These are phyloP conservation scores for Sarcophaga variegata DNA, from an alignment of 2,888 invertebrate species.

Conservation along the genomic window DNA sequence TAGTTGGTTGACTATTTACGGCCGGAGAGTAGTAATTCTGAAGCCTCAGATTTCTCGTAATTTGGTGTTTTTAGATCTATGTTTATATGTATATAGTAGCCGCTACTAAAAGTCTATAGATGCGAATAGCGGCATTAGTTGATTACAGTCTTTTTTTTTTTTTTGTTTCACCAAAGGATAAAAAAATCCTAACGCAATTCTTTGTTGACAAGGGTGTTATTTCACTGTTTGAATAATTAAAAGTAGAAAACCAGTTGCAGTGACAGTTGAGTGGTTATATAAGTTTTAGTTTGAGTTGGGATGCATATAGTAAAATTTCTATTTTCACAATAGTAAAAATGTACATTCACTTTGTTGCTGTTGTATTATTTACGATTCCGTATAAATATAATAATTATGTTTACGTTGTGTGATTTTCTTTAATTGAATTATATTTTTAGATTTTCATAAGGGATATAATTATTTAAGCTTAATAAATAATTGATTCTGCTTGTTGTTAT, in stretches of 20 bases:
- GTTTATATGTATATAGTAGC: too few species aligned
- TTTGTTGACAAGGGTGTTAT: background rate
- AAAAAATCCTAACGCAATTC: background rate
- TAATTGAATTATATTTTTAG: background rate
- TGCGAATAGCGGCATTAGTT: too few species aligned
- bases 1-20: constrained; percentile 31
- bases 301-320: too few species aligned
- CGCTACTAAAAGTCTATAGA: too few species aligned
- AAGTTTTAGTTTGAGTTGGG: too few species aligned
- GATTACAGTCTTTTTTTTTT: too few species aligned
- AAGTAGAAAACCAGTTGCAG: background rate
- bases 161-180: background rate
- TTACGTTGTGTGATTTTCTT: background rate
- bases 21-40: background rate
- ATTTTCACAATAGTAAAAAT: too few species aligned
- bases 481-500: background rate
- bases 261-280: background rate
- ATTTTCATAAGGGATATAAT: background rate
- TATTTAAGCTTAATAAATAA: constrained; percentile 16
- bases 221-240: background rate
- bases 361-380: too few species aligned
- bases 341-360: too few species aligned
- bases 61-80: constrained; percentile 2
- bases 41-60: background rate
- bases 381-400: background rate